A percentile compares a stretch with the other conserved stretches of the same genome.
Evolutionary conservation across 2,113 vertebrate genomes (phyloP).

Genomic region (Sterrhoptilus dennistouni): DNA sequence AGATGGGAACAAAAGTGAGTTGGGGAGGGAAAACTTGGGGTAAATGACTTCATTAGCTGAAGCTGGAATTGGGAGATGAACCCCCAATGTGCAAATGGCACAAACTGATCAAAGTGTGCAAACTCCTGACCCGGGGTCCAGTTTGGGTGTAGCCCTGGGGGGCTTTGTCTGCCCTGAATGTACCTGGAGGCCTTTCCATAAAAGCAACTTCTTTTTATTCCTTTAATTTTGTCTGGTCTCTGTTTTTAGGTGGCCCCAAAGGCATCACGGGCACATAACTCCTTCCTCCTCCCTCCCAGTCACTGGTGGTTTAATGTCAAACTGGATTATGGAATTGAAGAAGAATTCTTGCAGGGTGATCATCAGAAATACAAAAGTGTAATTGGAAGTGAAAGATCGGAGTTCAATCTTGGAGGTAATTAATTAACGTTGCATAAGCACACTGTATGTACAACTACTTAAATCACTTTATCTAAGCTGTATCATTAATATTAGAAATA

Average conservation of each 20-base stretch:
- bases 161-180: neutral
- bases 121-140: neutral
- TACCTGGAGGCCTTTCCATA: neutral
- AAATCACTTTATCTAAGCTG: neutral
- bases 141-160: neutral
- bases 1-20: too few relatives aligned
- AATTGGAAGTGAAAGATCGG: neutral
- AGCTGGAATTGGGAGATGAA: too few relatives aligned
- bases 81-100: too few relatives aligned
- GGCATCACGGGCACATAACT: neutral
- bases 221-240: accelerated
- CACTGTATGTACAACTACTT: neutral
- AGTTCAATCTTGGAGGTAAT: neutral
- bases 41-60: too few relatives aligned
- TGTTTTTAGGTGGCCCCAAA: neutral
- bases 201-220: neutral
- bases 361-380: neutral
- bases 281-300: neutral
- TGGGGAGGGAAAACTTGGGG: too few relatives aligned
- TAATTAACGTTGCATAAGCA: neutral
- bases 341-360: neutral
- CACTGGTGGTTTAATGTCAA: neutral
- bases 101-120: too few relatives aligned
- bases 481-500: conserved; percentile 15
- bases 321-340: neutral